Conservation (phyloP, 1,140 invertebrate species). For the Drosophila nasuta region DNA sequence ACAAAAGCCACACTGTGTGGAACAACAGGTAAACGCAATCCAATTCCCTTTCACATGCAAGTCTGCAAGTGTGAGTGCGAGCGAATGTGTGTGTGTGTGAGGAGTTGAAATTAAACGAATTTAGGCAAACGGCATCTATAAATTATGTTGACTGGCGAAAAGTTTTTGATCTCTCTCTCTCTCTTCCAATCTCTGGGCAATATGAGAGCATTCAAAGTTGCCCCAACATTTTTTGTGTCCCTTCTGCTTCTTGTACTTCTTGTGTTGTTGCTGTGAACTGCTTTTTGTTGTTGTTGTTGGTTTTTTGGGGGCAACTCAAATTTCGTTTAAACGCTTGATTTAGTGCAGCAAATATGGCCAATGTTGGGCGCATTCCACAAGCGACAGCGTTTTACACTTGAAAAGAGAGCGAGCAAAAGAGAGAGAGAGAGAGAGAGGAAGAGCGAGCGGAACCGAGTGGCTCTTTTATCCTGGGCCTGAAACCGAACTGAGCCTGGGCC, state of each 20-base stretch:
- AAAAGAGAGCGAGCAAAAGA: slow-evolving; percentile 32
- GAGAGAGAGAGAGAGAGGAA: background rate
- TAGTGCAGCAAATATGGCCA: slow-evolving; percentile 77
- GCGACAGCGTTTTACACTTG: slow-evolving; percentile 82
- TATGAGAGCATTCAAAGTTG: slow-evolving; percentile 44
- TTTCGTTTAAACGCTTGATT: slow-evolving; percentile 83
- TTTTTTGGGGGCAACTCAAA: slow-evolving; percentile 63
- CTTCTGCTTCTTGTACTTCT: slow-evolving; percentile 1
- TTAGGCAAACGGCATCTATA: slow-evolving; percentile 83
- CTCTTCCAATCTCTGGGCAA: slow-evolving; percentile 17
- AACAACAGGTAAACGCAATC: slow-evolving; percentile 49
- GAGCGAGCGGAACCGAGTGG: slow-evolving; percentile 44
- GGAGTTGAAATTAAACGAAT: slow-evolving; percentile 79
- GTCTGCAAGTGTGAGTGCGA: background rate
- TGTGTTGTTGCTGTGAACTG: slow-evolving; percentile 15
- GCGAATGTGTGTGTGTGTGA: slow-evolving; percentile 20
- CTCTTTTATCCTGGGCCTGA: slow-evolving; percentile 70
- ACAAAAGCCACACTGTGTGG: slow-evolving; percentile 20
- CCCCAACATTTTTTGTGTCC: slow-evolving; percentile 2
- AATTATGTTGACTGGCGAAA: slow-evolving; percentile 67
- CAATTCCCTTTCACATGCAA: slow-evolving; percentile 18
- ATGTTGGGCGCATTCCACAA: slow-evolving; percentile 75
- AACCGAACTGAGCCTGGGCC: slow-evolving; percentile 27
- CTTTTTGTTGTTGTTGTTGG: slow-evolving; percentile 25
- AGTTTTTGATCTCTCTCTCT: slow-evolving; percentile 47